Base-by-base conservation (phyloP, 2,888 invertebrate species). In the Caenorhabditis sp. region DNA sequence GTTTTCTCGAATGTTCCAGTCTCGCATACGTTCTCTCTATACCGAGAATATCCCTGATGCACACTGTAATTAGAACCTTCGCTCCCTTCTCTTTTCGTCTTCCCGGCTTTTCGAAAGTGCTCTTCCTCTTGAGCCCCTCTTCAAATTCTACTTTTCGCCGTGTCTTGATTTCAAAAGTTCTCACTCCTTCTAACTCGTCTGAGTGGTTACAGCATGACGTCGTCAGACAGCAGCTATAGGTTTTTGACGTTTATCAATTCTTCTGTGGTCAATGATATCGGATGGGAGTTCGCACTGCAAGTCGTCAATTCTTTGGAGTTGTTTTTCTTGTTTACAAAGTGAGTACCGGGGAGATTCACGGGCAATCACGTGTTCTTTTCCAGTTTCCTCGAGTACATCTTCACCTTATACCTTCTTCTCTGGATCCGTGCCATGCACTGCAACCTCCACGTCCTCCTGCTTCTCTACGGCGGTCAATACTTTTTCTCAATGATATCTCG, bases 401-500 rank as follows among this genome's bases (percentile, higher is more conserved):
- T 56, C 71, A 67, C 51, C 3, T 32, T 81, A 18, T 77, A 81
- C 26, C 58, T 81, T 1, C 56, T 81, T 4, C 32, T 81, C 0
- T 51, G 60, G 15, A 53, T 77, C 26, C 76, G 76, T 11, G 81
- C 76, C 15, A 71, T 81, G 65, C 81, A 81, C 51, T 61, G 64
- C 37, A 81, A 77, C 26, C 77, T 81, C 0, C 76, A 81, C 60
- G 58, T 76, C 13, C 65, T 81, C 9, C 40, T 81, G 0, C 55
- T 81, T 13, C 26, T 81, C 13, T 81, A 81, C 50, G 76, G 76
- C n/a, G 70, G 70, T 15, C 81, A 81, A 26, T 81, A 81, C 28
- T 76, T 81, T 47, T 76, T 81, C 60, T 81, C 81, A 11, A 70
- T 81, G 69, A 18, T 69, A 4, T 64, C 81, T 6, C 37, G 80